Conservation (phyloP, 2,113 vertebrate genomes). For the Neolamprologus tretocephalus region DNA sequence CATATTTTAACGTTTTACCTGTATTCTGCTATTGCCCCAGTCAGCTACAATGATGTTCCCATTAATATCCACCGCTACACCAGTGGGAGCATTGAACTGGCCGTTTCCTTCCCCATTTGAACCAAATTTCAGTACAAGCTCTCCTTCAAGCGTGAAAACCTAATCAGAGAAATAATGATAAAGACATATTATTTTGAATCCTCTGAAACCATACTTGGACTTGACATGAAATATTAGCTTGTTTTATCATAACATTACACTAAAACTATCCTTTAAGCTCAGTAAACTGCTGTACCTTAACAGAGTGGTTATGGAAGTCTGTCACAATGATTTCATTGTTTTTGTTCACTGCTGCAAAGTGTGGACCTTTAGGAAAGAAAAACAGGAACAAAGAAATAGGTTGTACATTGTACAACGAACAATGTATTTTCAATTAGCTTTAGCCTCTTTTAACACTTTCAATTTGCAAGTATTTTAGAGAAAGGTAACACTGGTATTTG, state of each 20-base stretch:
- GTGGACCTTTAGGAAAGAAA: conserved; percentile 76
- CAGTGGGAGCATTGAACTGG: conserved; percentile 96
- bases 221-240: neutral
- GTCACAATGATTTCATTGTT: conserved; percentile 98
- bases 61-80: conserved; percentile 90
- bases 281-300: conserved; percentile 76
- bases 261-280: neutral
- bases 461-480: neutral
- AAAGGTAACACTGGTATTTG: neutral
- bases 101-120: conserved; percentile 97
- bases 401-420: accelerated
- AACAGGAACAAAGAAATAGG: neutral
- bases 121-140: conserved; percentile 93
- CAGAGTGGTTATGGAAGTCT: conserved; percentile 98
- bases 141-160: conserved; percentile 94
- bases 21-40: conserved; percentile 98
- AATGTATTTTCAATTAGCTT: neutral
- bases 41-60: conserved; percentile 98
- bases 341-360: conserved; percentile 92
- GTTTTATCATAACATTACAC: neutral
- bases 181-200: neutral
- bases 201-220: neutral
- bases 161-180: conserved; percentile 15
- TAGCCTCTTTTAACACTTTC: neutral
- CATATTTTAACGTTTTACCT: conserved; percentile 68